Evolutionary conservation across 2,797 vertebrate species (phyloP).

Genomic region (Danio albolineatus): DNA sequence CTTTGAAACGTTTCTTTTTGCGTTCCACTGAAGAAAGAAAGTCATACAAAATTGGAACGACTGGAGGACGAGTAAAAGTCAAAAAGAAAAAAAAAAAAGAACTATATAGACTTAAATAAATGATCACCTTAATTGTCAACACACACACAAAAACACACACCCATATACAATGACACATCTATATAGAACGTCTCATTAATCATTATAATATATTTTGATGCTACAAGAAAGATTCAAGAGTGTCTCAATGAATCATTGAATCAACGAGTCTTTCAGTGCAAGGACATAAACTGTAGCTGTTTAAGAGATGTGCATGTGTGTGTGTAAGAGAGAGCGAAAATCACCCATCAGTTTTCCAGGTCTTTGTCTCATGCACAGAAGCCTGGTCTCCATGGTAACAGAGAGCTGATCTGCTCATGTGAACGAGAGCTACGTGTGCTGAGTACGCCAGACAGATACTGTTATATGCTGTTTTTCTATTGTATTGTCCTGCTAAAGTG

Average conservation of each 20-base stretch:
- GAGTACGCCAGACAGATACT: background rate
- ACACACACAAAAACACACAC: conserved; percentile 6
- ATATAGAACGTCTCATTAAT: conserved; percentile 20
- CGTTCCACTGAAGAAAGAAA: background rate
- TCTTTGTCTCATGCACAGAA: conserved; percentile 47
- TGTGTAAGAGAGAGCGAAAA: conserved; percentile 21
- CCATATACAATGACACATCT: background rate
- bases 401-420: conserved; percentile 49
- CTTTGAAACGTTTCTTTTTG: background rate
- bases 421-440: conserved; percentile 29
- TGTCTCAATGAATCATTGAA: background rate
- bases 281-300: conserved; percentile 48
- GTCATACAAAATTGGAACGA: background rate
- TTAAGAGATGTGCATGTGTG: conserved; percentile 35
- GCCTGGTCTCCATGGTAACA: conserved; percentile 60
- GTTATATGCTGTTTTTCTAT: background rate
- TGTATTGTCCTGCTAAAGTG: background rate
- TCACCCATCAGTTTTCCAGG: conserved; percentile 47
- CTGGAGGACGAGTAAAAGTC: background rate
- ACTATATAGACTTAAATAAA: background rate
- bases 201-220: conserved; percentile 2
- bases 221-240: conserved; percentile 10
- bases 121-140: background rate
- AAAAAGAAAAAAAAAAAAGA: no score
- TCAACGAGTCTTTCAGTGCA: conserved; percentile 9